A percentile compares a stretch with the other conserved stretches of the same genome.
Evolutionary conservation across 2,888 invertebrate genomes (phyloP).

Genomic region (Dichetophora obliterata): DNA sequence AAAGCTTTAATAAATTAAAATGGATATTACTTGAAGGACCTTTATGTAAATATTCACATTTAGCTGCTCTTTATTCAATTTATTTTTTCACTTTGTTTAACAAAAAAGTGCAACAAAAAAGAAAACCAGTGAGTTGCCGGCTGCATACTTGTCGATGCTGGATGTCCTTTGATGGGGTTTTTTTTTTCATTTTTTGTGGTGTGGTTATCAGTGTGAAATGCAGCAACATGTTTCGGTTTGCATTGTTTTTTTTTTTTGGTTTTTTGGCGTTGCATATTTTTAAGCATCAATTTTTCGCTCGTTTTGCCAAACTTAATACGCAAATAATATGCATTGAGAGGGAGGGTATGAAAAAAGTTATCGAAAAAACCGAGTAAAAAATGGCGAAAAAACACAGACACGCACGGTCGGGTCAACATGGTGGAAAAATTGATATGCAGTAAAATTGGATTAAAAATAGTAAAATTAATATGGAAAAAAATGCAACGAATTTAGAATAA

Average conservation of each 20-base stretch:
- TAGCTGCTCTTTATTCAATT: not conserved
- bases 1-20: not conserved
- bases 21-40: not conserved
- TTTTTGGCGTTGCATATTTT: slow-evolving; percentile 24
- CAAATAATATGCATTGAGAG: slow-evolving; percentile 36
- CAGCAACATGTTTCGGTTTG: slow-evolving; percentile 33
- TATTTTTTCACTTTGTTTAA: not conserved
- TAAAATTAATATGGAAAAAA: not conserved
- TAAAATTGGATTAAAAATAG: not conserved
- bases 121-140: not conserved
- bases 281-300: slow-evolving; percentile 34
- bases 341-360: not conserved
- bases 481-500: not conserved
- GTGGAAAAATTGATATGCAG: slow-evolving; percentile 12
- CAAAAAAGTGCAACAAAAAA: not conserved
- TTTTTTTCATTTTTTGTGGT: not conserved
- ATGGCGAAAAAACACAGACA: not conserved
- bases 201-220: slow-evolving; percentile 26
- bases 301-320: slow-evolving; percentile 38
- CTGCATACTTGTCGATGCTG: not conserved
- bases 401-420: not conserved
- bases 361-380: slow-evolving; percentile 23
- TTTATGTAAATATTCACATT: not conserved
- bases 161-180: not conserved
- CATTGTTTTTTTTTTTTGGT: not conserved